These are phyloP conservation scores for Drosophila tropicalis DNA, from an alignment of 1,140 invertebrate species.

Conservation along the genomic window DNA sequence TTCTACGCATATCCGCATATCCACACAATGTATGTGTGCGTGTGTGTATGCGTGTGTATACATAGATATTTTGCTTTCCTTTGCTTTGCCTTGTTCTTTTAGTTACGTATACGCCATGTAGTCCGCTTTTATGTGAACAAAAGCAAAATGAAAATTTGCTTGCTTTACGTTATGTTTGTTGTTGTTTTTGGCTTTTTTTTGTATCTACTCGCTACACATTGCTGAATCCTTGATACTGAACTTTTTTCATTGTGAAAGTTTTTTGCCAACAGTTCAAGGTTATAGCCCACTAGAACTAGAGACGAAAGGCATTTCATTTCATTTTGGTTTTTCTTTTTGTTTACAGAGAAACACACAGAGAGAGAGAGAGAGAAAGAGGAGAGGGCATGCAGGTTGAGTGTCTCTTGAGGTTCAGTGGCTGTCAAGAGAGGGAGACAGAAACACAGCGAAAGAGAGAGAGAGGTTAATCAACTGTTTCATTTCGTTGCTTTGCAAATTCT, in stretches of 20 bases:
- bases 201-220: conserved; percentile 53
- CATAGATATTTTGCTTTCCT: conserved; percentile 31
- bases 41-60: too few species aligned
- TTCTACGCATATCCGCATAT: conserved; percentile 44
- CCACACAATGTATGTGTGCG: neutral
- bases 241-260: conserved; percentile 81
- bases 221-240: conserved; percentile 78
- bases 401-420: conserved; percentile 8
- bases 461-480: conserved; percentile 12
- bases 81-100: conserved; percentile 39
- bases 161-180: conserved; percentile 20
- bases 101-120: conserved; percentile 74
- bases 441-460: too few species aligned
- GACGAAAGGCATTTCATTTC: conserved; percentile 2
- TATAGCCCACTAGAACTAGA: conserved; percentile 22
- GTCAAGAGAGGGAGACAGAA: neutral
- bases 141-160: conserved; percentile 56
- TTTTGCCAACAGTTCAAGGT: conserved; percentile 76
- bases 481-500: conserved; percentile 31
- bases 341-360: neutral
- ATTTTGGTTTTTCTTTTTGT: conserved; percentile 7
- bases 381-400: conserved; percentile 1
- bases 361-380: neutral
- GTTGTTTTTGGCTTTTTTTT: neutral
- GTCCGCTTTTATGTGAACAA: conserved; percentile 41